Base-by-base conservation (phyloP, 2,888 invertebrate genomes). In the Notodonta dromedarius region DNA sequence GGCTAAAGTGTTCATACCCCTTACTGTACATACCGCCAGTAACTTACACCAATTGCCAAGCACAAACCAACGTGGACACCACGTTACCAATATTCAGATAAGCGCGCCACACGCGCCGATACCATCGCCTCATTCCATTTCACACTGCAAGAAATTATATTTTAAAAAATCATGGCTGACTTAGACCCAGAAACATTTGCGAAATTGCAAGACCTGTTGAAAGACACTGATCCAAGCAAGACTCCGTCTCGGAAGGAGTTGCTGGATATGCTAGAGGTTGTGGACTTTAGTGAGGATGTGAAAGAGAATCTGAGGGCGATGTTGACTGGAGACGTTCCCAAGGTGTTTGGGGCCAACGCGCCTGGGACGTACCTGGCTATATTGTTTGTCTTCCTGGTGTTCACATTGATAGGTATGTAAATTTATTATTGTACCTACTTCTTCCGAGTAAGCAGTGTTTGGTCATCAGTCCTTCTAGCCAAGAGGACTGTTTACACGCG, bases 261-360 rank as follows among this genome's bases (percentile, higher is more conserved):
- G 0, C 76, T 96, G 65, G 93, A 94, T 53, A 84, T 95, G 82
- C 84, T 96, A 32, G 94, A 96, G 24, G 82, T 90, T 0, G 91
- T 95, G 74, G 95, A 94, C 3, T 78, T 96, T 3, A 87, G 94
- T 57, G 96, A 96, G 6, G 95, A 95, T 32, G 94, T 95, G 58
- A 95, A 94, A 67, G 94, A 94, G n/a, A 93, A 89, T 59, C 74
- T 96, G 24, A 93, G 89, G 60, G 88, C 88, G 1, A 90, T 94
- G 79, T 76, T 96, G 56, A 82, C 90, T 0, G 94, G 91, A 0
- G 87, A 93, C 54, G 85, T 87, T 57, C 93, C 85, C 0, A 86
- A 83, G 73, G 84, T 91, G 1, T 85, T 92, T 13, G 91, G 88
- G 0, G 75, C 80, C 2, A 76, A 79, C 5, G 82, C 81, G 0